These are phyloP conservation scores for Calliphora vicina DNA, from an alignment of 1,140 invertebrate genomes.

Conservation along the genomic window DNA sequence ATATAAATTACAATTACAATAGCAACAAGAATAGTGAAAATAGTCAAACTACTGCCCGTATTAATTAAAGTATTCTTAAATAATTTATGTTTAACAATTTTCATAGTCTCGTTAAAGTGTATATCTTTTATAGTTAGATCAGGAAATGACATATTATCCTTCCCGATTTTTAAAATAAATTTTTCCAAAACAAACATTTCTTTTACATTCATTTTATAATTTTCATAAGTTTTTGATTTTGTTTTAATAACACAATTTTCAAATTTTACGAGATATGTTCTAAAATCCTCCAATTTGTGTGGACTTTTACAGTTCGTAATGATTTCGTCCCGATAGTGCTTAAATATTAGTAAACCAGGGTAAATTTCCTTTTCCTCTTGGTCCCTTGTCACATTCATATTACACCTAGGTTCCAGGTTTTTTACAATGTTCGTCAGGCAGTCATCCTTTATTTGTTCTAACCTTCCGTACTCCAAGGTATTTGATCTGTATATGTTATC, in stretches of 20 bases:
- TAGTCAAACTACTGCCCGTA: too few species aligned
- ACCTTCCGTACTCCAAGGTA: not conserved
- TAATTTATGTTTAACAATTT: not conserved
- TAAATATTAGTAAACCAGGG: too few species aligned
- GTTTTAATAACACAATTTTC: not conserved
- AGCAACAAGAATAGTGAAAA: too few species aligned
- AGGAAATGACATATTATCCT: too few species aligned
- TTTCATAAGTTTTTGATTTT: not conserved
- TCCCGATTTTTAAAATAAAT: not conserved
- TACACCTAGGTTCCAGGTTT: not conserved
- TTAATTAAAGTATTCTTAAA: too few species aligned
- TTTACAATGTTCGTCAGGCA: not conserved
- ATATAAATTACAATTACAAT: too few species aligned
- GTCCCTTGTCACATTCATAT: not conserved
- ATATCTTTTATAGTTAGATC: not conserved
- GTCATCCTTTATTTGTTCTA: not conserved
- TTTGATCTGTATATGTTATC: not conserved
- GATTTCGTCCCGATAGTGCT: too few species aligned
- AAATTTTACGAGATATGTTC: too few species aligned
- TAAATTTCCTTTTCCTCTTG: constrained; percentile 10
- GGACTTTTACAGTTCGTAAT: too few species aligned
- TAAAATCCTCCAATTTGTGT: too few species aligned
- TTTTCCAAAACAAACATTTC: not conserved
- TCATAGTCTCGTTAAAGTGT: not conserved
- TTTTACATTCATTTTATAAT: constrained; percentile 5